A percentile compares a stretch with the other conserved stretches of the same genome.
Evolutionary conservation across 2,888 invertebrate genomes (phyloP).

Genomic region (Labia minor): DNA sequence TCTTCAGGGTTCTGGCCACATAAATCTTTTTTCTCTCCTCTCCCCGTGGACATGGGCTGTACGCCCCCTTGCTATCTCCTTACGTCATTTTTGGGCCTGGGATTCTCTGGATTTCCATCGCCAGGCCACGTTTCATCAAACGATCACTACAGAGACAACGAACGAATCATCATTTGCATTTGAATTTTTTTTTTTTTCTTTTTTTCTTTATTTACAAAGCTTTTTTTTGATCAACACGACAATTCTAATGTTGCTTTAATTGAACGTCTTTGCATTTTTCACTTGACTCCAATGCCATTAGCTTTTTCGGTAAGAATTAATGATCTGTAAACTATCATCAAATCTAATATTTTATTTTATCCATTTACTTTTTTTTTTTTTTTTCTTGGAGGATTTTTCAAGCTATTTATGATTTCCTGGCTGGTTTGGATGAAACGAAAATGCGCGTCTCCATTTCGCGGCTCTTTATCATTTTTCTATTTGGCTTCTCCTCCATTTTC

Average conservation of each 20-base stretch:
- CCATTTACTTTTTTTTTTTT: not conserved
- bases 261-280: not conserved
- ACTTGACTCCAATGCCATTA: not conserved
- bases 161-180: not conserved
- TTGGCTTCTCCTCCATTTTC: not conserved
- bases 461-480: not conserved
- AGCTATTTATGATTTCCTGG: not conserved
- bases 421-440: no score
- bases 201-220: no score
- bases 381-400: not conserved
- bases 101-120: no score
- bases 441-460: not conserved
- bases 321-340: constrained; percentile 8
- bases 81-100: not conserved
- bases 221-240: no score
- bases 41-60: not conserved
- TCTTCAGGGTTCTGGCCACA: constrained; percentile 18
- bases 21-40: constrained; percentile 18
- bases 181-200: no score
- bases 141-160: not conserved
- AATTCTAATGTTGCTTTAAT: not conserved
- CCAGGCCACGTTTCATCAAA: not conserved
- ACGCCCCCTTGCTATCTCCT: not conserved
- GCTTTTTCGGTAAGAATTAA: not conserved
- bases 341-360: not conserved